phyloP scores from a whole-genome alignment of 2,797 vertebrate species.

The Sciaenops ocellatus region DNA sequence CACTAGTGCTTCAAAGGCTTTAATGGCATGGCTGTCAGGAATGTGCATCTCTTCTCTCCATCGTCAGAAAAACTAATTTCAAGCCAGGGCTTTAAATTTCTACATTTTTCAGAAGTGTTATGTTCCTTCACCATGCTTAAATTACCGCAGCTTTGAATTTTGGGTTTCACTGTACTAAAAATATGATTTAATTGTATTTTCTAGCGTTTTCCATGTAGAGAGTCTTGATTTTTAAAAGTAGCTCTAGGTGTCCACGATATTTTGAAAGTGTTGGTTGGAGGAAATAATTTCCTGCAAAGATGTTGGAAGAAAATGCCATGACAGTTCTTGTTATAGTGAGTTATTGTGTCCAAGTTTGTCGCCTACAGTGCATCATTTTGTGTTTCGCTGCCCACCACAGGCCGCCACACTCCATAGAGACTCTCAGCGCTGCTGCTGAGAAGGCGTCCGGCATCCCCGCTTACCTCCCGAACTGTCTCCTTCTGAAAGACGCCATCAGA shows the following conservation, averaged over 20 bases:
- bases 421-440: conserved; percentile 88
- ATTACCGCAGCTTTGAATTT: conserved; percentile 48
- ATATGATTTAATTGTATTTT: neutral
- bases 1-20: conserved; percentile 70
- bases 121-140: conserved; percentile 44
- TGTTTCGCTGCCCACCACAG: conserved; percentile 82
- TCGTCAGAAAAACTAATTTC: conserved; percentile 63
- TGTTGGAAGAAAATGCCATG: neutral
- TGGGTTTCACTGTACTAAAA: conserved; percentile 35
- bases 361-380: conserved; percentile 18
- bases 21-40: conserved; percentile 79
- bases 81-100: conserved; percentile 39
- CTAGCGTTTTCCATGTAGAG: conserved; percentile 2
- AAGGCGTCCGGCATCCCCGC: conserved; percentile 91
- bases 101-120: conserved; percentile 33
- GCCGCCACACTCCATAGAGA: conserved; percentile 90
- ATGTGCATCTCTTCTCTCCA: conserved; percentile 68
- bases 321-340: conserved; percentile 9
- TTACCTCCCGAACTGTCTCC: conserved; percentile 90
- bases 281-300: conserved; percentile 11
- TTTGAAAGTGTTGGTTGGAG: conserved; percentile 22
- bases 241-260: conserved; percentile 6
- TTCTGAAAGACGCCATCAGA: conserved; percentile 91
- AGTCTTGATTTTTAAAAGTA: conserved; percentile 18
- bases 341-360: conserved; percentile 1